Percentiles rank a stretch among this genome's conserved stretches.
phyloP scores from a whole-genome alignment of 2,797 vertebrate genomes.

The Sparus aurata region DNA sequence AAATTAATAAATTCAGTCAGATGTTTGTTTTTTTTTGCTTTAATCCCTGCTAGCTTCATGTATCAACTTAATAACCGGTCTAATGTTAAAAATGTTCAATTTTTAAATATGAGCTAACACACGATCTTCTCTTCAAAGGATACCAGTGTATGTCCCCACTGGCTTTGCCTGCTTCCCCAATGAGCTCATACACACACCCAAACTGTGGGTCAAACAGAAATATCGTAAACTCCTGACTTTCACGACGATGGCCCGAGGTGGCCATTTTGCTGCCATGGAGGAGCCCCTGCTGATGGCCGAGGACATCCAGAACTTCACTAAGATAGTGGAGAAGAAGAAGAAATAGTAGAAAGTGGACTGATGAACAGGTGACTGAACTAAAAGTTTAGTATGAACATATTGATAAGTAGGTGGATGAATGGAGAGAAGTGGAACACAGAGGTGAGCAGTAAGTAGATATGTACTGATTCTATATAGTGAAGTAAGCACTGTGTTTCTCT shows the following conservation, averaged over 20 bases:
- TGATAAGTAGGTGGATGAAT: not conserved
- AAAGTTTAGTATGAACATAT: not conserved
- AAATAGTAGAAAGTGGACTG: slow-evolving; percentile 14
- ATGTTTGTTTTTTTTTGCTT: too few relatives aligned
- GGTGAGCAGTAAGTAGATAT: not conserved
- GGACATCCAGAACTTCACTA: slow-evolving; percentile 88
- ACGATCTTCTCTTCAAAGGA: slow-evolving; percentile 67
- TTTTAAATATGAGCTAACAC: not conserved
- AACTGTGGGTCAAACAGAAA: slow-evolving; percentile 82
- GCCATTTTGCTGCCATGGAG: slow-evolving; percentile 94
- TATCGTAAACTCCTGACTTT: slow-evolving; percentile 84
- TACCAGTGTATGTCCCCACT: slow-evolving; percentile 83
- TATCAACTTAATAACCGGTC: not conserved
- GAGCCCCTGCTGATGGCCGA: slow-evolving; percentile 89
- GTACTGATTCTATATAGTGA: not conserved
- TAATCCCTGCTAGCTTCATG: too few relatives aligned
- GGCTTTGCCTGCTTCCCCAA: slow-evolving; percentile 89
- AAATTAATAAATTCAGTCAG: too few relatives aligned
- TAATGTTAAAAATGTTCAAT: not conserved
- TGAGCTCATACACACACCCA: slow-evolving; percentile 85
- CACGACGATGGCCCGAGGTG: slow-evolving; percentile 86
- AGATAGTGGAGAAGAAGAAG: slow-evolving; percentile 82
- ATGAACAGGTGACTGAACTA: not conserved
- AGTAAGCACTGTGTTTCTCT: not conserved
- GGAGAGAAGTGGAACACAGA: not conserved